These are phyloP conservation scores for Mohoua ochrocephala DNA, from an alignment of 2,113 vertebrate species.

Conservation along the genomic window DNA sequence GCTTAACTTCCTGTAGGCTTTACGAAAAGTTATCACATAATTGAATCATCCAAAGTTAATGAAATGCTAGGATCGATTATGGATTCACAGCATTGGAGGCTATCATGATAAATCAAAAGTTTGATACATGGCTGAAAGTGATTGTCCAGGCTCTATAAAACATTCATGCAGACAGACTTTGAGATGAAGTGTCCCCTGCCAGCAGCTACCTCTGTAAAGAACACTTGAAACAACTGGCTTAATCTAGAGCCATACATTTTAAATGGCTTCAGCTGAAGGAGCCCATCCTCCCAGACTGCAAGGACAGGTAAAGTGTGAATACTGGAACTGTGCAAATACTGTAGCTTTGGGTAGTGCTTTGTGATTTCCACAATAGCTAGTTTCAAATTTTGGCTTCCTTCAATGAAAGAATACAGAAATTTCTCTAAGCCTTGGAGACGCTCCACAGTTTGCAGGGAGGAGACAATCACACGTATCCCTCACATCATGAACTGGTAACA, in stretches of 20 bases:
- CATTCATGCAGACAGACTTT: not conserved
- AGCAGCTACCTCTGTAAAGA: not conserved
- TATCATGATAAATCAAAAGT: not conserved
- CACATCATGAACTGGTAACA: not conserved
- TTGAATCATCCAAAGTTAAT: not conserved
- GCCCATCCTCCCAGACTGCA: not conserved
- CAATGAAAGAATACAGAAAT: not conserved
- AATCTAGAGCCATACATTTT: not conserved
- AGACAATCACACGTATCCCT: not conserved
- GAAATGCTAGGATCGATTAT: not conserved
- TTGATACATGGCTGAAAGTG: not conserved
- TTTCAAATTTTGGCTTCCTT: not conserved
- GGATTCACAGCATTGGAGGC: not conserved
- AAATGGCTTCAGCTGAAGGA: not conserved
- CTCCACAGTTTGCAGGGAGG: not conserved
- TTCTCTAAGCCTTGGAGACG: not conserved
- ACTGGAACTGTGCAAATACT: not conserved
- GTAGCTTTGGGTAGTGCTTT: not conserved
- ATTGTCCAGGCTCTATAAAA: not conserved
- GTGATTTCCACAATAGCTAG: not conserved
- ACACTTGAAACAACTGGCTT: not conserved
- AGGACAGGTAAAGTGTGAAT: not conserved
- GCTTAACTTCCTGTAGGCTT: not conserved
- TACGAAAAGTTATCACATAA: not conserved
- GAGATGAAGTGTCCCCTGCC: not conserved